Evolutionary conservation across 2,797 vertebrate species (phyloP).

Genomic region (Pseudomugil gertrudae): DNA sequence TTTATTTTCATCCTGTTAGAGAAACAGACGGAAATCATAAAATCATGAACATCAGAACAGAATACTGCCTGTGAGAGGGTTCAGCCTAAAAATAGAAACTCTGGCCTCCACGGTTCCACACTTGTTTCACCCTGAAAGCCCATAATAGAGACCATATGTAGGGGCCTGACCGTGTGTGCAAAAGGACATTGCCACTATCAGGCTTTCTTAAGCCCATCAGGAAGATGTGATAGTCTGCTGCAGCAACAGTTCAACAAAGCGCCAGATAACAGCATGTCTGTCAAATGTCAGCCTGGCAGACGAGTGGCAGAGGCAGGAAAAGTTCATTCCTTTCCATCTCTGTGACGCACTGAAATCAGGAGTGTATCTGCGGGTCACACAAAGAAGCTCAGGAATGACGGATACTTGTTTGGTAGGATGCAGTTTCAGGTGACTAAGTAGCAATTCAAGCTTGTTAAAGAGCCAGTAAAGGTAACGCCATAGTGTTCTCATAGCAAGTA

Average conservation of each 20-base stretch:
- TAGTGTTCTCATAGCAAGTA: background rate
- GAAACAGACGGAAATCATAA: constrained; percentile 7
- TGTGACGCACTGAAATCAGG: constrained; percentile 59
- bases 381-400: constrained; percentile 76
- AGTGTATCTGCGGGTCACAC: constrained; percentile 77
- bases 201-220: constrained; percentile 57
- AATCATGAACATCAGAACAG: constrained; percentile 1
- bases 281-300: constrained; percentile 80
- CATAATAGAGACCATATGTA: constrained; percentile 44
- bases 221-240: constrained; percentile 69
- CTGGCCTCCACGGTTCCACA: constrained; percentile 10
- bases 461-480: background rate
- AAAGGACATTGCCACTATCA: constrained; percentile 62
- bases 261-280: constrained; percentile 79
- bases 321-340: constrained; percentile 74
- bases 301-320: constrained; percentile 76
- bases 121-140: constrained; percentile 3
- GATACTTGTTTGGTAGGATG: constrained; percentile 34
- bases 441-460: constrained; percentile 11
- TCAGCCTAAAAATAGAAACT: constrained; percentile 30
- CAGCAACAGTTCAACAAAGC: constrained; percentile 66
- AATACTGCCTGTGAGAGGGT: background rate
- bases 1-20: background rate
- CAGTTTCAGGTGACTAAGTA: constrained; percentile 54
- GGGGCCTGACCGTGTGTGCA: constrained; percentile 23